A percentile compares a stretch with the other conserved stretches of the same genome.
Conservation (phyloP, 2,888 invertebrate species). For the Nysson spinosus region DNA sequence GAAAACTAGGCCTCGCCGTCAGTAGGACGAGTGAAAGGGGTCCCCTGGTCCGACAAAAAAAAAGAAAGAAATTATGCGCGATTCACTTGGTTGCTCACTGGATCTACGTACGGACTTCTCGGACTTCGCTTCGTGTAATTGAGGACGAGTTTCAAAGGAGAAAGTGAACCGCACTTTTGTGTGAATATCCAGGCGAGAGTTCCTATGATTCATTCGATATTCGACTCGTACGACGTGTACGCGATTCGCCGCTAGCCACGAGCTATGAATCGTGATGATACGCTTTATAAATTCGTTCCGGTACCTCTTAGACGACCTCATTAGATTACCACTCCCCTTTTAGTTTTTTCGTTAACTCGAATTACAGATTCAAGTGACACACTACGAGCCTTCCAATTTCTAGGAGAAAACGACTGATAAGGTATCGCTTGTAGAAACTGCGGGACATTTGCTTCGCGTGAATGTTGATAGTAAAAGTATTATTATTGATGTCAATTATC, state of each 20-base stretch:
- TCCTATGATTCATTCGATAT: conserved; percentile 59
- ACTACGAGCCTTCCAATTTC: conserved; percentile 8
- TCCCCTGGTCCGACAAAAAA: conserved; percentile 23
- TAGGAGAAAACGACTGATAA: too few relatives aligned
- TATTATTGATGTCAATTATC: too few relatives aligned
- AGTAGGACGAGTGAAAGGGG: conserved; percentile 60
- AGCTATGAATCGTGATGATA: conserved; percentile 41
- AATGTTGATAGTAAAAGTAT: too few relatives aligned
- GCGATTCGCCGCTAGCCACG: conserved; percentile 27
- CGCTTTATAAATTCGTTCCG: conserved; percentile 38
- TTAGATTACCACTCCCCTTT: conserved; percentile 9
- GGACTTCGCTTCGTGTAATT: conserved; percentile 49
- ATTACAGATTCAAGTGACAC: conserved; percentile 3
- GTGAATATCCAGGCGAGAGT: conserved; percentile 31
- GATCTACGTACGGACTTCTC: conserved; percentile 63
- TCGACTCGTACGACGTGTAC: conserved; percentile 34
- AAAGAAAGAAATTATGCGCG: conserved; percentile 42
- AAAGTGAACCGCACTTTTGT: conserved; percentile 56
- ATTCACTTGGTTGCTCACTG: conserved; percentile 52
- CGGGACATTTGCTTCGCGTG: too few relatives aligned
- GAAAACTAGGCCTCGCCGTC: conserved; percentile 45
- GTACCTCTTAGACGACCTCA: conserved; percentile 18
- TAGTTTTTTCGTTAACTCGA: not conserved
- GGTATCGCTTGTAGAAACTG: too few relatives aligned
- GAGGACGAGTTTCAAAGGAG: conserved; percentile 59